phyloP scores from a whole-genome alignment of 2,888 invertebrate genomes.

The Lithophane ornitopus region DNA sequence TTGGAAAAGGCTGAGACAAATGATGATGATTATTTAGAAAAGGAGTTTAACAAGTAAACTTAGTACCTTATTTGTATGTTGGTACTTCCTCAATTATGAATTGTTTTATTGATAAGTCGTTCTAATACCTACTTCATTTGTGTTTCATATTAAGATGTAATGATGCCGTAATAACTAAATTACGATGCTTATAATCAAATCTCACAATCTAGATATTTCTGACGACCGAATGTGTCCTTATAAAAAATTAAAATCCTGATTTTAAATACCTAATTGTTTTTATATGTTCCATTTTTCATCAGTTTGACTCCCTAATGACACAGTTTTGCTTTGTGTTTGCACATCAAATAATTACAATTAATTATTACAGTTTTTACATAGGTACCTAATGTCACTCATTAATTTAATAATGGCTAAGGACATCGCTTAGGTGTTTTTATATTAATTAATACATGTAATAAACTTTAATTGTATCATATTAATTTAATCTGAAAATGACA shows the following conservation, averaged over 20 bases:
- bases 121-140: background rate
- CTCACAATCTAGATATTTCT: background rate
- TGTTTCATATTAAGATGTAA: constrained; percentile 4
- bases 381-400: background rate
- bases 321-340: background rate
- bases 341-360: background rate
- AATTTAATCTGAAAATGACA: constrained; percentile 4
- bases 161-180: background rate
- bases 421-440: constrained; percentile 16
- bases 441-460: background rate
- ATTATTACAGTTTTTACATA: constrained; percentile 9
- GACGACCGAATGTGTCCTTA: background rate
- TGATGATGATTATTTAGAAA: background rate
- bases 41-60: background rate
- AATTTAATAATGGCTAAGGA: constrained; percentile 11
- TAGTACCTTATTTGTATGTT: background rate
- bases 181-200: background rate
- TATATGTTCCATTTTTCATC: background rate
- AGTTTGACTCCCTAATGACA: background rate
- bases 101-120: background rate
- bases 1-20: background rate
- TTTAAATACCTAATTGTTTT: background rate
- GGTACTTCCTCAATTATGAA: background rate
- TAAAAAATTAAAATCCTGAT: background rate
- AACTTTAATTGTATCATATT: constrained; percentile 12